These are phyloP conservation scores for Sclerurus mexicanus DNA, from an alignment of 2,113 vertebrate genomes.

Conservation along the genomic window DNA sequence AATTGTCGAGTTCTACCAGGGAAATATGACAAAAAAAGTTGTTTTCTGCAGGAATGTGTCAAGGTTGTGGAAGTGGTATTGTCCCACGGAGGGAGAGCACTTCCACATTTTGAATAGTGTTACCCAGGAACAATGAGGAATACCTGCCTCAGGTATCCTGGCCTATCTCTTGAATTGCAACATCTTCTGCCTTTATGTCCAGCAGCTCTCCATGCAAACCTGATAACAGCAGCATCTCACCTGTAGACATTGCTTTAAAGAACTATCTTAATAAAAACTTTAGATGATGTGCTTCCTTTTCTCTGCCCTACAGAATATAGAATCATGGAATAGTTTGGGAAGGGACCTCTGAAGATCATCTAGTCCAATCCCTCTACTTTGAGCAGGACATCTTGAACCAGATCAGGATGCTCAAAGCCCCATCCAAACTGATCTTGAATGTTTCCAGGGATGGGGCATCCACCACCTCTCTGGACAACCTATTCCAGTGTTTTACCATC, in stretches of 20 bases:
- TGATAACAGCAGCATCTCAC: neutral
- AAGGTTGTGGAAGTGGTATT: neutral
- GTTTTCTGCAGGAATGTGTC: neutral
- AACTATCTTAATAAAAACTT: neutral
- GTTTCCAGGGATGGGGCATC: neutral
- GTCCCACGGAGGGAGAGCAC: accelerated
- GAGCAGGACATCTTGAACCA: neutral
- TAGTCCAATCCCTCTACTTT: neutral
- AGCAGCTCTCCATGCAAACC: neutral
- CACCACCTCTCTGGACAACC: neutral
- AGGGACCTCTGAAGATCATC: neutral
- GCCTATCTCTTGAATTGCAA: neutral
- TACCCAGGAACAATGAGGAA: neutral
- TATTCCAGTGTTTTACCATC: accelerated
- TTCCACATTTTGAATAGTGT: neutral
- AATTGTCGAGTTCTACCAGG: neutral
- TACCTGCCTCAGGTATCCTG: neutral
- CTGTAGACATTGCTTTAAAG: neutral
- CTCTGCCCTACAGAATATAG: neutral
- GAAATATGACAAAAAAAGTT: neutral
- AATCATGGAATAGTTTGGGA: neutral
- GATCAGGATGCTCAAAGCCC: neutral
- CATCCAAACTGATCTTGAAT: neutral
- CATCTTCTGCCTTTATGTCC: neutral
- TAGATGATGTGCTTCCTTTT: neutral